Evolutionary conservation across 2,888 invertebrate species (phyloP).

Genomic region (Drosophila robusta): DNA sequence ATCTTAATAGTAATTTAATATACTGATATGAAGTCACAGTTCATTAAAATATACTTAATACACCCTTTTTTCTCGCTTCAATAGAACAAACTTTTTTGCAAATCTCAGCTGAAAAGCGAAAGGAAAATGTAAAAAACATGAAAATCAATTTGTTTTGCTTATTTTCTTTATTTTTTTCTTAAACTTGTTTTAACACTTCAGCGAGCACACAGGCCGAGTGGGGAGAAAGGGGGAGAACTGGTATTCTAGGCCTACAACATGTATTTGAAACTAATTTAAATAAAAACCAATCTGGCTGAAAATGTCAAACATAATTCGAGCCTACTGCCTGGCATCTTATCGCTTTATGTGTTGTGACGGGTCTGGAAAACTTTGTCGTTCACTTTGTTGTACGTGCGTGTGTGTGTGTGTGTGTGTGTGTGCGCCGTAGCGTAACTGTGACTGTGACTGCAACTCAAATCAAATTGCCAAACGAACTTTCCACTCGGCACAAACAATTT

Average conservation of each 20-base stretch:
- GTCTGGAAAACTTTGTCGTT: conserved; percentile 55
- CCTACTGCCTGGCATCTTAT: conserved; percentile 59
- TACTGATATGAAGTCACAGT: conserved; percentile 15
- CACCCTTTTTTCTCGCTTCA: conserved; percentile 17
- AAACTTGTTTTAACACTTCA: conserved; percentile 70
- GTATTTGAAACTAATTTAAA: conserved; percentile 78
- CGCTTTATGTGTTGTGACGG: conserved; percentile 66
- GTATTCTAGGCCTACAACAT: conserved; percentile 41
- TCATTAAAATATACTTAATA: conserved; percentile 26
- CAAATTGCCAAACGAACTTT: conserved; percentile 64
- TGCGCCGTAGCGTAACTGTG: conserved; percentile 41
- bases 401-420: conserved; percentile 18
- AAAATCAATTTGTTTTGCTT: conserved; percentile 51
- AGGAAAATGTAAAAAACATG: conserved; percentile 6
- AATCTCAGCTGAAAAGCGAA: conserved; percentile 35
- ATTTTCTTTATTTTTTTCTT: conserved; percentile 18
- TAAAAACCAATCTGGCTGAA: conserved; percentile 77
- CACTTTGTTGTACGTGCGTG: conserved; percentile 16
- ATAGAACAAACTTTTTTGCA: conserved; percentile 31
- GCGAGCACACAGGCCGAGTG: conserved; percentile 35
- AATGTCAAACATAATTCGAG: conserved; percentile 65
- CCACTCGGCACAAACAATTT: conserved; percentile 71
- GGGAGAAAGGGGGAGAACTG: neutral
- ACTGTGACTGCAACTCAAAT: conserved; percentile 54
- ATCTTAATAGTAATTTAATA: conserved; percentile 21